Base-by-base conservation (phyloP, 2,797 vertebrate genomes). In the Vireo griseus region DNA sequence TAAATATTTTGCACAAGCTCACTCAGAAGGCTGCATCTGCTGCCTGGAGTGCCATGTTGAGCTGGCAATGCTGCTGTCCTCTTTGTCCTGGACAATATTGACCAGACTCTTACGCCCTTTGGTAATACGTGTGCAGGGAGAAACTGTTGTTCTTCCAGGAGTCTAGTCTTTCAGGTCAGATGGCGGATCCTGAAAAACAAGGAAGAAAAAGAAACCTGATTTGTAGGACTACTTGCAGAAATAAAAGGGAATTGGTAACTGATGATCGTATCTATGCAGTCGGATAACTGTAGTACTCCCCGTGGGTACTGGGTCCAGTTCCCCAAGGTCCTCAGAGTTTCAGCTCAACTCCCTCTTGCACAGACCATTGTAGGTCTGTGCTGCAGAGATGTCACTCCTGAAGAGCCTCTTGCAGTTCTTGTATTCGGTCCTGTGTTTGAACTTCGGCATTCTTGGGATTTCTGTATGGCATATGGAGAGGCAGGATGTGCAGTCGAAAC, bases 21-120 rank as follows among this genome's bases (percentile, higher is more conserved):
- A 20, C n/a, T 21, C 61, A 67, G 57, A 54, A 69, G n/a, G 25
- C 67, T 37, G 13, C 62, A 12, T 13, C 55, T 90, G 81, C 87
- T 59, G 31, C 48, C 40, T 67, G 72, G 11, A n/a, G 47, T 88
- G 45, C 78, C 16, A 3, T 5, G 24, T 19, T 22, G 61, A 85
- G 35, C 51, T 52, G 62, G 28, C 63, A 76, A 24, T 10, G 37
- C 17, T 19, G n/a, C 13, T 71, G 20, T 42, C 16, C 8, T 40
- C 31, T 82, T 67, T 79, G 39, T 71, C 16, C 37, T 2, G 10
- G 7, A 6, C 29, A 45, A 9, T 29, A 5, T 7, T 68, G 50
- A 42, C 25, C 10, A 5, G 26, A 40, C 11, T 59, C 33, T 47
- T 73, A 6, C 0, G 1, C 5, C 16, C 21, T 74, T 25, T 63